A percentile compares a stretch with the other conserved stretches of the same genome.
Conservation (phyloP, 1,140 invertebrate genomes). For the Homarus americanus region DNA sequence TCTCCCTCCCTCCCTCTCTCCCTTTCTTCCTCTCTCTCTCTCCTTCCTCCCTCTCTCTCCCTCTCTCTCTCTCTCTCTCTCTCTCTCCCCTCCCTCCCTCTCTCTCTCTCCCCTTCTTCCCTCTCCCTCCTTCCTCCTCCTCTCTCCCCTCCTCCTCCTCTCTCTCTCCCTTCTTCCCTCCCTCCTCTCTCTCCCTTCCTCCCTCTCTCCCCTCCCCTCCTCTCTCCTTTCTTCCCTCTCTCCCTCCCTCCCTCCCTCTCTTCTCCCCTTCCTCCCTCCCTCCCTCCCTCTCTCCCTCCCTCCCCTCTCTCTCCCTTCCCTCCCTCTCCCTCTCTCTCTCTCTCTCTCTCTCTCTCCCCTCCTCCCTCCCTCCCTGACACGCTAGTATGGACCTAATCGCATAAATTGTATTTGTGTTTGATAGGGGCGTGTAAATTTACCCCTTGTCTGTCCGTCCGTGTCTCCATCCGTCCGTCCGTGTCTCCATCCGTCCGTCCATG, state of each 20-base stretch:
- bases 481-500: too few species aligned
- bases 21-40: background rate
- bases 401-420: background rate
- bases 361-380: too few species aligned
- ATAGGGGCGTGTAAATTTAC: background rate
- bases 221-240: constrained; percentile 23
- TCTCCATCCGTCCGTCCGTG: too few species aligned
- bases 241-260: constrained; percentile 15
- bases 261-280: background rate
- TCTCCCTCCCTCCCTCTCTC: background rate
- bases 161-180: constrained; percentile 30
- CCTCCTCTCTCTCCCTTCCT: background rate
- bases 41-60: background rate
- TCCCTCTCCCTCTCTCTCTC: too few species aligned
- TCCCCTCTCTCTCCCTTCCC: constrained; percentile 2
- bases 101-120: background rate
- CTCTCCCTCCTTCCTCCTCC: background rate
- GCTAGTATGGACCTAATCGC: background rate
- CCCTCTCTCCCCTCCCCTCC: constrained; percentile 1
- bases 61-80: too few species aligned
- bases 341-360: background rate
- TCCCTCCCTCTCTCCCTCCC: background rate
- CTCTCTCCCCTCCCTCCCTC: background rate
- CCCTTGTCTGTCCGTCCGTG: too few species aligned
- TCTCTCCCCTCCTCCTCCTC: constrained; percentile 13